Evolutionary conservation across 2,797 vertebrate genomes (phyloP), one percentile per base, ranked within the genome.

Genomic region (Catostomus latipinnis): DNA sequence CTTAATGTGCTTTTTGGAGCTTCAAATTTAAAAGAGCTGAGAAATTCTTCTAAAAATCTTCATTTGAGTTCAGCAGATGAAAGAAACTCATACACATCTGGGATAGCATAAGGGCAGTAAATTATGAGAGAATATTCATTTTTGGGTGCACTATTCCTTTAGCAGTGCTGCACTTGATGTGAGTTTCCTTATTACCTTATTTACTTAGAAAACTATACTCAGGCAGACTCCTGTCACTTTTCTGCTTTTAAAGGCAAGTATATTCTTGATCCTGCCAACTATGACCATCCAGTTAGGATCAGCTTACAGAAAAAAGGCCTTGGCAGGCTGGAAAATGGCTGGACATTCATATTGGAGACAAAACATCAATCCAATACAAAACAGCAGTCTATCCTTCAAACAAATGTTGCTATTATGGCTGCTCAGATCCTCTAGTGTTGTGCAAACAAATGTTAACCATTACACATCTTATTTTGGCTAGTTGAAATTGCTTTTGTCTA

Each of bases 251-350:
- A 75, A 67, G 57, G 74, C 81, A 70, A 73, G 78, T 58, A 69
- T 71, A 85, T 68, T 82, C 76, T 81, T 84, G 69, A 85, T 67
- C 71, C 72, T 73, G 7, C 69, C 74, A 80, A 52, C 80, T 70
- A 82, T 72, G 78, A 56, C 65, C 53, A 74, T 72, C 75, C 79
- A 76, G 84, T 88, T 71, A 86, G 83, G 83, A 79, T 91, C 43
- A 82, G 68, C 80, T 91, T 83, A 86, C 83, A 85, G 54, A 83
- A 53, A 81, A 71, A 76, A 82, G 52, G 48, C 6, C 5, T 68
- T n/a, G 45, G 71, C 54, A 77, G 65, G 62, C 49, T 60, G 67
- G 58, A 57, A 66, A n/a, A 72, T 57, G 73, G 78, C 61, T 84
- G 85, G 74, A 76, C 71, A 53, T 57, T 69, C 8, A 58, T 85